Evolutionary conservation across 1,140 invertebrate species (phyloP), one percentile per base, ranked within the genome.

Genomic region (Goniozus legneri): DNA sequence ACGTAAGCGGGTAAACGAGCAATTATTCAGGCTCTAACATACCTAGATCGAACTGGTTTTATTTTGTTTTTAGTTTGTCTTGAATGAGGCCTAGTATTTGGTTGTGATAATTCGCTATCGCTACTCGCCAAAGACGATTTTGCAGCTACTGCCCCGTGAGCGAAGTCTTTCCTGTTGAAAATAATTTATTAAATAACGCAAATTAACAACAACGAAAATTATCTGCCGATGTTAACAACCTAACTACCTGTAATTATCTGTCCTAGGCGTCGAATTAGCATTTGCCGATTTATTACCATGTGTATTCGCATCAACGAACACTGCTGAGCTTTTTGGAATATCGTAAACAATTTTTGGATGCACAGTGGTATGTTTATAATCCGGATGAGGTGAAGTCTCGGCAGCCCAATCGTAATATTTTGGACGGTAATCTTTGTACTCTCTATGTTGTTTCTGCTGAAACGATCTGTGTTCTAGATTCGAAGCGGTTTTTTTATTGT

Each of bases 291-390:
- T 67, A 20, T 16, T 19, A 19, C 47, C 20, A 30, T 65, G 61
- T 30, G 48, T 37, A 38, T 70, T 69, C 4, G 60, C 56, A 0
- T 73, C 64, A 0, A 76, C 66, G 36, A 71, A 76, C 3, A 76
- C 72, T 10, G 69, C 67, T 3, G 75, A 73, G 42, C 66, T 77
- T 52, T 76, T 77, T 2, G 78, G 78, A 48, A 79, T 79, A 45
- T 79, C 76, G 52, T 72, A 79, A 30, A 79, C 74, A 34, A 77
- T 65, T 61, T 78, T 71, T 0, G 78, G 77, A 62, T 79, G 77
- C 8, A 79, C 69, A 3, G 73, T 77, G 10, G 71, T 69, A 20
- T 65, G 62, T 42, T 68, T 71, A 44, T 54, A 58, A 3, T 74
- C 66, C 8, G 65, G 30, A 15, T 73, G 58, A 8, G 60, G 56